Evolutionary conservation across 2,888 invertebrate species (phyloP).

Genomic region (Dryadula phaetusa): DNA sequence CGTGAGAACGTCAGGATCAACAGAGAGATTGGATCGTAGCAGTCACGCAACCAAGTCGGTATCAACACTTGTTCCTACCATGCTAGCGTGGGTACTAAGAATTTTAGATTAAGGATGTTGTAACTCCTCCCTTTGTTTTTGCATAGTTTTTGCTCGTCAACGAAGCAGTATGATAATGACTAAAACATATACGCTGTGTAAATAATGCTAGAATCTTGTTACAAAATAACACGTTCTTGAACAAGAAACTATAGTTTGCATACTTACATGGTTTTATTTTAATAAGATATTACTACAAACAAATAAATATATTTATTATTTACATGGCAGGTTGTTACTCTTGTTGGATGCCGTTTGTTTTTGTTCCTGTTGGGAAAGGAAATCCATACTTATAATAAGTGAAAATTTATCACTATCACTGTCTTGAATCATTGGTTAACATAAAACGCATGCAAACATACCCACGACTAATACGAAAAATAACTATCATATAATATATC

Average conservation of each 20-base stretch:
- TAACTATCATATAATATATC: too few relatives aligned
- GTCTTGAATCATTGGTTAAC: too few relatives aligned
- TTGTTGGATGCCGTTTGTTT: neutral
- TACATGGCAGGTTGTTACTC: neutral
- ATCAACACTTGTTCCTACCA: slow-evolving; percentile 56
- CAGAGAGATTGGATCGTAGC: slow-evolving; percentile 55
- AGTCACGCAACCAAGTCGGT: slow-evolving; percentile 70
- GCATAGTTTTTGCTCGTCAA: slow-evolving; percentile 39
- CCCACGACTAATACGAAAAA: too few relatives aligned
- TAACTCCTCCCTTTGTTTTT: slow-evolving; percentile 50
- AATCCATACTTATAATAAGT: neutral
- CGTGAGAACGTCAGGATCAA: slow-evolving; percentile 72
- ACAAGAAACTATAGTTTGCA: neutral
- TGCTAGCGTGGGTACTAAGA: slow-evolving; percentile 58
- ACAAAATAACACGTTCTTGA: slow-evolving; percentile 7
- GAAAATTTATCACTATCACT: too few relatives aligned
- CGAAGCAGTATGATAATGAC: slow-evolving; percentile 26
- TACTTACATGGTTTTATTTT: neutral
- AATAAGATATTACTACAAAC: neutral
- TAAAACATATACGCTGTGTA: slow-evolving; percentile 27
- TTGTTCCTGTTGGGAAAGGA: neutral
- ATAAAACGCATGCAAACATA: too few relatives aligned
- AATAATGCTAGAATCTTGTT: slow-evolving; percentile 21
- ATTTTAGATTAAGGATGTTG: slow-evolving; percentile 65
- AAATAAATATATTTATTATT: slow-evolving; percentile 9